A percentile compares a stretch with the other conserved stretches of the same genome.
These are phyloP conservation scores for Planococcus citri DNA, from an alignment of 1,140 invertebrate genomes.

Conservation along the genomic window DNA sequence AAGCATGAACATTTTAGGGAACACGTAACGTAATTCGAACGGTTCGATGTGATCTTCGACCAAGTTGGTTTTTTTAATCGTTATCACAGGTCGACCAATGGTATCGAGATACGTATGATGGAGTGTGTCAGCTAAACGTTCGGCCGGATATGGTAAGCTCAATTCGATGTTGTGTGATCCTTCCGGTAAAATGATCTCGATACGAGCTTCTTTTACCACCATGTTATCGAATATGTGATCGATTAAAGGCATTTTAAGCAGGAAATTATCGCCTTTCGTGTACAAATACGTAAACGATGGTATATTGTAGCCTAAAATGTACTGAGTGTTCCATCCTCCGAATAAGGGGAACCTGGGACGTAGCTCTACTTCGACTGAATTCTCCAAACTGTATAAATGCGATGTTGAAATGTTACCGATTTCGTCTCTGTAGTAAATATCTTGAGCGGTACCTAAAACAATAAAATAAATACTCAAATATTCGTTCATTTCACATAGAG, in stretches of 20 bases:
- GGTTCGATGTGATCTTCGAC: conserved; percentile 93
- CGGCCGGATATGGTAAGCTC: conserved; percentile 67
- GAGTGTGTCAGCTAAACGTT: conserved; percentile 55
- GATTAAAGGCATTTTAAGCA: conserved; percentile 77
- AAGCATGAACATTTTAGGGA: conserved; percentile 70
- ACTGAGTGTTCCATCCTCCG: conserved; percentile 97
- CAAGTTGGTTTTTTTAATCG: conserved; percentile 73
- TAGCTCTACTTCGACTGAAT: conserved; percentile 88
- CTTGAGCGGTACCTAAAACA: conserved; percentile 52
- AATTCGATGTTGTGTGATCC: conserved; percentile 71
- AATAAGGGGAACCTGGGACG: conserved; percentile 93
- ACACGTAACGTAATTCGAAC: conserved; percentile 50
- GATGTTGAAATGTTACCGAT: conserved; percentile 99
- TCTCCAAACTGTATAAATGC: conserved; percentile 70
- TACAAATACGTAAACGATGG: conserved; percentile 93
- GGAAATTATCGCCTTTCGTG: conserved; percentile 48
- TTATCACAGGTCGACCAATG: conserved; percentile 77
- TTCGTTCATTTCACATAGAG: conserved; percentile 40
- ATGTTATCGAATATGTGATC: conserved; percentile 97
- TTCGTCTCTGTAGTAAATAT: conserved; percentile 92
- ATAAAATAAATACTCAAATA: conserved; percentile 57
- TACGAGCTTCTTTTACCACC: conserved; percentile 77
- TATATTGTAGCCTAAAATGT: conserved; percentile 92
- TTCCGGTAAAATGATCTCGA: conserved; percentile 91
- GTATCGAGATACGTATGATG: conserved; percentile 94